Evolutionary conservation across 2,888 invertebrate genomes (phyloP).

Genomic region (Loripinus fragilis): DNA sequence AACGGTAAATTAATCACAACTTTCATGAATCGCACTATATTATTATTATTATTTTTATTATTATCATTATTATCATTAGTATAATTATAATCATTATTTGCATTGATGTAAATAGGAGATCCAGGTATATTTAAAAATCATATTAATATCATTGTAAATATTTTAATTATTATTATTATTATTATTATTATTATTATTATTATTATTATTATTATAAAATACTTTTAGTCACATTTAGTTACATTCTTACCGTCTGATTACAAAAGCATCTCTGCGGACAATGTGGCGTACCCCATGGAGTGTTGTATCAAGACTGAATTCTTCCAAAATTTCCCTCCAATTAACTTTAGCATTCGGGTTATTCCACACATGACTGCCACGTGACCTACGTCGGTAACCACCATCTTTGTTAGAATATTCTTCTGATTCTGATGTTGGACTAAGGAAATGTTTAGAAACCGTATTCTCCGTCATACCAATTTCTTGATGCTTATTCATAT

Average conservation of each 20-base stretch:
- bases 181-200: too few species aligned
- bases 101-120: too few species aligned
- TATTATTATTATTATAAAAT: too few species aligned
- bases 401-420: background rate
- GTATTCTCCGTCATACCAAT: background rate
- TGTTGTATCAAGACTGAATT: conserved; percentile 67
- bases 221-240: too few species aligned
- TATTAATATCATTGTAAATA: too few species aligned
- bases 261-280: conserved; percentile 56
- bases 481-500: background rate
- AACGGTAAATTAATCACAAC: too few species aligned
- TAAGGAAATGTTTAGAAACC: background rate
- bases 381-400: background rate
- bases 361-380: background rate
- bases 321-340: conserved; percentile 42
- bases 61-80: too few species aligned
- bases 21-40: too few species aligned
- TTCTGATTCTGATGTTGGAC: background rate
- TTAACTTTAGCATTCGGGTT: background rate
- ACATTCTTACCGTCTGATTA: conserved; percentile 36
- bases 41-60: too few species aligned
- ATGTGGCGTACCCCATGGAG: conserved; percentile 71
- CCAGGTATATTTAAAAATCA: too few species aligned
- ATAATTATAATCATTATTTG: too few species aligned
- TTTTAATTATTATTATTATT: too few species aligned